Percentiles rank a stretch among this genome's conserved stretches.
These are phyloP conservation scores for Petrocephalus schoutedeni DNA, from an alignment of 2,797 vertebrate genomes.

Conservation along the genomic window DNA sequence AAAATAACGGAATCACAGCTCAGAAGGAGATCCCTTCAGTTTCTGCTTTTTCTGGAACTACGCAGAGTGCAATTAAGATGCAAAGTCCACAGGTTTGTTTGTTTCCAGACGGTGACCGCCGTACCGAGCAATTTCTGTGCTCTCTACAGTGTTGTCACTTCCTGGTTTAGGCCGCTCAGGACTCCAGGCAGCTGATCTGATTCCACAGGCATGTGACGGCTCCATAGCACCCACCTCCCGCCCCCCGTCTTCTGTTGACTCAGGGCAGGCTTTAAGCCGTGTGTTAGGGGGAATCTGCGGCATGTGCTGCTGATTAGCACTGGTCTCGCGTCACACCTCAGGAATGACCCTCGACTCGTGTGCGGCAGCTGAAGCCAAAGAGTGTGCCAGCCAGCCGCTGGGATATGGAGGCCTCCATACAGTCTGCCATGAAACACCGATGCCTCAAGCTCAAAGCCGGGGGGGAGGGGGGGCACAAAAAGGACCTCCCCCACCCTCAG, in stretches of 20 bases:
- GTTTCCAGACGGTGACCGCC: not conserved
- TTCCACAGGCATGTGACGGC: constrained; percentile 11
- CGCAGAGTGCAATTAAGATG: not conserved
- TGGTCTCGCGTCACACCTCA: constrained; percentile 19
- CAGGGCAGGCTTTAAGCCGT: constrained; percentile 10
- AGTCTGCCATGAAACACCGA: not conserved
- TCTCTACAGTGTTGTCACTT: not conserved
- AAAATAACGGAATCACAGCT: not conserved
- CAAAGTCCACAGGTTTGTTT: not conserved
- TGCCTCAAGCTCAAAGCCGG: not conserved
- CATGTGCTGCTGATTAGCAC: constrained; percentile 21
- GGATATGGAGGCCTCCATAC: not conserved
- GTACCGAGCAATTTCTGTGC: not conserved
- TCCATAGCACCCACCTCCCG: constrained; percentile 13
- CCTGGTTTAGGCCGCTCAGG: not conserved
- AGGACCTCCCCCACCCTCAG: not conserved
- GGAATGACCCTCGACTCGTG: constrained; percentile 23
- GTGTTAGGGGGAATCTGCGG: constrained; percentile 21
- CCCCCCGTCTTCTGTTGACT: not conserved
- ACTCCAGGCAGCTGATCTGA: constrained; percentile 23
- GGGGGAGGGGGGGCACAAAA: not conserved
- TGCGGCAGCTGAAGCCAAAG: constrained; percentile 3
- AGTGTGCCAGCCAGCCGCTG: constrained; percentile 17
- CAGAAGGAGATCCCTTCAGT: not conserved
- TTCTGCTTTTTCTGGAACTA: not conserved